Base-by-base conservation (phyloP, 2,888 invertebrate genomes). In the Hirtodrosophila cameraria region DNA sequence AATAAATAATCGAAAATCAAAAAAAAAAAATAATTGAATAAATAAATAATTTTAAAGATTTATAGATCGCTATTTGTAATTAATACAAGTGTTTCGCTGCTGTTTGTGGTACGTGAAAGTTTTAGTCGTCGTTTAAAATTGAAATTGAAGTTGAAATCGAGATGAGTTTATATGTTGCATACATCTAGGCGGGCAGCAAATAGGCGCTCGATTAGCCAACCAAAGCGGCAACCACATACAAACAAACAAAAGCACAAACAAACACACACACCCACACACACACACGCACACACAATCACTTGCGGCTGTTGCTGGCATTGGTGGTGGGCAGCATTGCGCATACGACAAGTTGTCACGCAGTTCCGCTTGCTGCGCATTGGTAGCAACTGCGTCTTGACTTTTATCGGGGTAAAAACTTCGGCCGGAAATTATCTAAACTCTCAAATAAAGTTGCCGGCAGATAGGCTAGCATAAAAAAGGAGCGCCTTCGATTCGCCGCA, bases 401-500 rank as follows among this genome's bases (percentile, higher is more conserved):
- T n/a, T 62, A 58, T 54, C 27, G 85, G 84, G 75, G 84, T 60
- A 86, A 57, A 73, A 84, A 79, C 69, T 87, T 82, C n/a, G 60
- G 61, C 65, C 71, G 75, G 62, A 82, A 78, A 82, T 81, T 86
- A 86, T 81, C 81, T 81, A 59, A 66, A 23, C 52, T 36, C 46
- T 41, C 23, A 49, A 42, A 42, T 41, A 61, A 42, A 74, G 50
- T 39, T 27, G 49, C 58, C 59, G 25, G 15, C 33, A 48, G 33
- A 43, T 41, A 30, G 41, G 31, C 33, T 35, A 27, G n/a, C n/a
- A n/a, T 23, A 12, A 25, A 67, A 52, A 12, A 46, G 49, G 31
- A 58, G 49, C 45, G 64, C 52, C 78, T 84, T 61, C 67, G 85
- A 74, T 86, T 80, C 80, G 86, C 86, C 86, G 80, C 86, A 84